phyloP scores from a whole-genome alignment of 2,113 vertebrate species.

The Pseudorhombus dupliciocellatus region DNA sequence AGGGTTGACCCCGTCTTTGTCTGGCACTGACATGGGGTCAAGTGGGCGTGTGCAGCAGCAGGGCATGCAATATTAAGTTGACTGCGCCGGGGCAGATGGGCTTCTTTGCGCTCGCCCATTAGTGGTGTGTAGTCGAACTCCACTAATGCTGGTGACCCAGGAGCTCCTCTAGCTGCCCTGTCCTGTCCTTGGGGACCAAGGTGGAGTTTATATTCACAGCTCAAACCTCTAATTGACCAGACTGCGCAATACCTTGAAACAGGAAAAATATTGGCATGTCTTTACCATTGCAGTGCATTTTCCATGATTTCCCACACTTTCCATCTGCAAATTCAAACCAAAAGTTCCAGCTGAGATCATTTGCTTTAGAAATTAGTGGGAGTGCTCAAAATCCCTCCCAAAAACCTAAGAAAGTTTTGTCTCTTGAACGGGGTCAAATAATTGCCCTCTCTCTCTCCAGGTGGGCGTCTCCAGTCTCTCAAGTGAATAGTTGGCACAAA shows the following conservation, averaged over 20 bases:
- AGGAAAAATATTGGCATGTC: not conserved
- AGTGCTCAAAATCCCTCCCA: not conserved
- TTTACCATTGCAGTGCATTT: not conserved
- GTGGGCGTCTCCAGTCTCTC: not conserved
- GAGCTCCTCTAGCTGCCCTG: constrained; percentile 22
- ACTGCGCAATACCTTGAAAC: not conserved
- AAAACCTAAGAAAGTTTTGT: not conserved
- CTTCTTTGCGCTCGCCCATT: constrained; percentile 46
- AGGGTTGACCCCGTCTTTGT: constrained; percentile 74
- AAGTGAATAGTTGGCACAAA: not conserved
- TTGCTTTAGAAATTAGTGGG: not conserved
- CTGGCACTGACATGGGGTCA: constrained; percentile 68
- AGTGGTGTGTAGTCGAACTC: constrained; percentile 56
- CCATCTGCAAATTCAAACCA: not conserved
- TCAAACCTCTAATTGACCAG: constrained; percentile 30
- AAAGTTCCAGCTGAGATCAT: not conserved
- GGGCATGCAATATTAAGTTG: constrained; percentile 37
- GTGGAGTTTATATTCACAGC: constrained; percentile 26
- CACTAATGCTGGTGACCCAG: constrained; percentile 40
- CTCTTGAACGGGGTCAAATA: not conserved
- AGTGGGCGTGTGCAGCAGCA: constrained; percentile 71
- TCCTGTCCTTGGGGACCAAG: constrained; percentile 3
- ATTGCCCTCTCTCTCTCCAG: not conserved
- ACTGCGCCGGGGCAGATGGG: constrained; percentile 59
- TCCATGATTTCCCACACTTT: not conserved